Conservation (phyloP, 2,888 invertebrate genomes). For the Philereme transversata region DNA sequence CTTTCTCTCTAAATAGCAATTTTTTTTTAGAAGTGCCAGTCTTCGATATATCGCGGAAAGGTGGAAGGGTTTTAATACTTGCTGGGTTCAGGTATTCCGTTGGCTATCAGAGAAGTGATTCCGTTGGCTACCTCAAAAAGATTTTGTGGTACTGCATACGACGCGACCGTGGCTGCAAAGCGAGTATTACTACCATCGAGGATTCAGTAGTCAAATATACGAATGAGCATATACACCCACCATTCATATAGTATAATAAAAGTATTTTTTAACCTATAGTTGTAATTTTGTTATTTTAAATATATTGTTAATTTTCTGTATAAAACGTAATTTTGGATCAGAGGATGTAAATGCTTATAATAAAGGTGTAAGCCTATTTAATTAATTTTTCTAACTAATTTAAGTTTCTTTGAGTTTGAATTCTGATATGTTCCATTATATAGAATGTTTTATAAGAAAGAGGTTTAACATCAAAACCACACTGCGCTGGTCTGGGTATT, state of each 20-base stretch:
- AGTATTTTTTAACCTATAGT: no score
- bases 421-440: no score
- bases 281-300: no score
- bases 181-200: conserved; percentile 2
- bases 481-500: no score
- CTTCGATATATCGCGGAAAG: not conserved
- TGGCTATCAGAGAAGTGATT: not conserved
- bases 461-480: no score
- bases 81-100: conserved; percentile 4
- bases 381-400: no score
- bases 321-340: no score
- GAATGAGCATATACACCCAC: not conserved
- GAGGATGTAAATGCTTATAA: no score
- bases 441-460: no score
- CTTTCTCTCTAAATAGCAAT: not conserved
- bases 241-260: not conserved
- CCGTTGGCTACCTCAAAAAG: not conserved
- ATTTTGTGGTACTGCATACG: conserved; percentile 6
- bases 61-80: not conserved
- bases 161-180: conserved; percentile 10
- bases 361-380: no score
- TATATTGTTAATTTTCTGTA: no score
- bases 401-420: no score
- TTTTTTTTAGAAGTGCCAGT: conserved; percentile 4
- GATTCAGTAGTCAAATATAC: conserved; percentile 1